phyloP scores from a whole-genome alignment of 2,888 invertebrate genomes.

The Cheilosia urbana region DNA sequence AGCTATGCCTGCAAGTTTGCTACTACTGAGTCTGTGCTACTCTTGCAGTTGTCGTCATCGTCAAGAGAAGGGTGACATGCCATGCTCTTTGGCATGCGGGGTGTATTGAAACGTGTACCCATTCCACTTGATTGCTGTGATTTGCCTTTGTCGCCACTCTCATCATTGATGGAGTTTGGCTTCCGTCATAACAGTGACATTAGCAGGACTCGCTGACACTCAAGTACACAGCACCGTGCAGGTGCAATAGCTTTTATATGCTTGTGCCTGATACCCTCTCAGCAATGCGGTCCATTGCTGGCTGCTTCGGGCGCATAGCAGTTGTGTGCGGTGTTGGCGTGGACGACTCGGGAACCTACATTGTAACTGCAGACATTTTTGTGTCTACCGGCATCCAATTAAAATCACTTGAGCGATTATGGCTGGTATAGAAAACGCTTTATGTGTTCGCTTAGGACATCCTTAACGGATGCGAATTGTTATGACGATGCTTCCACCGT shows the following conservation, averaged over 20 bases:
- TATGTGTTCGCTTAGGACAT: slow-evolving; percentile 1
- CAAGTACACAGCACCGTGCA: slow-evolving; percentile 8
- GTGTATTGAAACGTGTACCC: slow-evolving; percentile 31
- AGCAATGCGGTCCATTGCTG: slow-evolving; percentile 29
- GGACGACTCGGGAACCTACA: slow-evolving; percentile 30
- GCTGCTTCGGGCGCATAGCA: not conserved
- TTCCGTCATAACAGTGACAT: slow-evolving; percentile 18
- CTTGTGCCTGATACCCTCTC: slow-evolving; percentile 39
- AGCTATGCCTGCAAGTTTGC: slow-evolving; percentile 1
- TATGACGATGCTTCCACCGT: slow-evolving; percentile 29
- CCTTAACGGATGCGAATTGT: slow-evolving; percentile 39
- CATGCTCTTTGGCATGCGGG: slow-evolving; percentile 41
- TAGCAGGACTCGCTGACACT: slow-evolving; percentile 30
- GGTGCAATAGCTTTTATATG: slow-evolving; percentile 6
- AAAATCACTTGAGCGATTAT: slow-evolving; percentile 56
- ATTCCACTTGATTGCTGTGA: slow-evolving; percentile 46
- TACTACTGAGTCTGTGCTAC: slow-evolving; percentile 9
- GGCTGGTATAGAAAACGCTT: slow-evolving; percentile 20
- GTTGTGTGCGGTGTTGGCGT: not conserved
- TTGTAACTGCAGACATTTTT: slow-evolving; percentile 44
- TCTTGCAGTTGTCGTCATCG: slow-evolving; percentile 16
- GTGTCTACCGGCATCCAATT: slow-evolving; percentile 60
- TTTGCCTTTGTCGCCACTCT: slow-evolving; percentile 30
- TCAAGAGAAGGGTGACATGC: slow-evolving; percentile 42
- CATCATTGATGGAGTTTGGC: slow-evolving; percentile 37